Conservation (phyloP, 2,888 invertebrate species). For the Zygothrica quintamaculata region DNA sequence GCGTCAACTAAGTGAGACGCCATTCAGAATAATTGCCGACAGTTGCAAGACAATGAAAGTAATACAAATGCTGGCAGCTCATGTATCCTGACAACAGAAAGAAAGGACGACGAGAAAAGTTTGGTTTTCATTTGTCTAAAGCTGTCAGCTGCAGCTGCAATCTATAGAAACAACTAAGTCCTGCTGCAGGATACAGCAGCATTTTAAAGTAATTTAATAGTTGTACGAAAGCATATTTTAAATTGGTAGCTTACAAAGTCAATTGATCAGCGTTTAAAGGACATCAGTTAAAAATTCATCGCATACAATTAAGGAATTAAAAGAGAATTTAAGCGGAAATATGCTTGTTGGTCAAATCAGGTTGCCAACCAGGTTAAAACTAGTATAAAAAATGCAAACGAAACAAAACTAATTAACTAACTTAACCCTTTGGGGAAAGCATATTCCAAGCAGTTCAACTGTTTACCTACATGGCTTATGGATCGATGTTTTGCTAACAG, state of each 20-base stretch:
- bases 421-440: too few relatives aligned
- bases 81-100: slow-evolving; percentile 1
- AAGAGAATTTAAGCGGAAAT: too few relatives aligned
- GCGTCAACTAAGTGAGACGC: slow-evolving; percentile 18
- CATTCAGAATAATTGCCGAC: background rate
- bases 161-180: background rate
- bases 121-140: slow-evolving; percentile 54
- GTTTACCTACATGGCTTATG: too few relatives aligned
- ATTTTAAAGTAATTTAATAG: slow-evolving; percentile 40
- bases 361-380: too few relatives aligned
- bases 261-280: too few relatives aligned
- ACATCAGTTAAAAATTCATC: too few relatives aligned
- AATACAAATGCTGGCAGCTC: slow-evolving; percentile 26
- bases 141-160: slow-evolving; percentile 26
- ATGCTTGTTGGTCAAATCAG: too few relatives aligned
- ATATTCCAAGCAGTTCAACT: too few relatives aligned
- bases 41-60: slow-evolving; percentile 16
- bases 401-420: too few relatives aligned
- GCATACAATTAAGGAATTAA: too few relatives aligned
- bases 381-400: too few relatives aligned
- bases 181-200: slow-evolving; percentile 22
- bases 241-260: background rate
- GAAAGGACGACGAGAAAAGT: slow-evolving; percentile 27
- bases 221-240: background rate
- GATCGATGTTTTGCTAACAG: too few relatives aligned